phyloP scores from a whole-genome alignment of 2,888 invertebrate genomes.

The Caenorhabditis macrosperma region DNA sequence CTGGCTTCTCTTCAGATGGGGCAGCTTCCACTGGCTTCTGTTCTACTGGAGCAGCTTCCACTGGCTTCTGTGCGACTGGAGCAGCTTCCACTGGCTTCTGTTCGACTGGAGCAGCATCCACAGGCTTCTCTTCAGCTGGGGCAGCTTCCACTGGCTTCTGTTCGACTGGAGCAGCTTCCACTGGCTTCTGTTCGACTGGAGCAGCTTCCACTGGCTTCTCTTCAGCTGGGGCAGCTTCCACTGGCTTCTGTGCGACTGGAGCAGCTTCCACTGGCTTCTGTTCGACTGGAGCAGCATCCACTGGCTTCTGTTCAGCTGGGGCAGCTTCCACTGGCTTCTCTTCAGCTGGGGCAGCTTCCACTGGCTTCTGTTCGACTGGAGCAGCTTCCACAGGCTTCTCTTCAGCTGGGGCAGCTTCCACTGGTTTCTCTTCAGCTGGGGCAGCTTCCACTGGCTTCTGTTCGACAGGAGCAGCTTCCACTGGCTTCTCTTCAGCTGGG shows the following conservation, averaged over 20 bases:
- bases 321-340: constrained; percentile 3
- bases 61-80: background rate
- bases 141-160: too few species aligned
- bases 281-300: constrained; percentile 19
- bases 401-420: constrained; percentile 20
- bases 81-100: too few species aligned
- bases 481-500: constrained; percentile 11
- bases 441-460: too few species aligned
- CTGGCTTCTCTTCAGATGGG: constrained; percentile 20
- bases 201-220: too few species aligned
- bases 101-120: too few species aligned
- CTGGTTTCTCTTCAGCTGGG: constrained; percentile 21
- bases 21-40: constrained; percentile 17
- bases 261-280: too few species aligned
- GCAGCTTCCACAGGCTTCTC: constrained; percentile 6
- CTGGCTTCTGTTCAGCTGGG: background rate
- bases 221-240: too few species aligned
- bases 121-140: too few species aligned
- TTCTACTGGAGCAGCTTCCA: constrained; percentile 21
- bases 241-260: too few species aligned
- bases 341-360: background rate
- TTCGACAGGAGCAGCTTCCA: background rate
- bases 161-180: too few species aligned
- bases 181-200: too few species aligned
- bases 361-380: background rate